Conservation (phyloP, 2,797 vertebrate genomes). For the Sebastes diaconus region DNA sequence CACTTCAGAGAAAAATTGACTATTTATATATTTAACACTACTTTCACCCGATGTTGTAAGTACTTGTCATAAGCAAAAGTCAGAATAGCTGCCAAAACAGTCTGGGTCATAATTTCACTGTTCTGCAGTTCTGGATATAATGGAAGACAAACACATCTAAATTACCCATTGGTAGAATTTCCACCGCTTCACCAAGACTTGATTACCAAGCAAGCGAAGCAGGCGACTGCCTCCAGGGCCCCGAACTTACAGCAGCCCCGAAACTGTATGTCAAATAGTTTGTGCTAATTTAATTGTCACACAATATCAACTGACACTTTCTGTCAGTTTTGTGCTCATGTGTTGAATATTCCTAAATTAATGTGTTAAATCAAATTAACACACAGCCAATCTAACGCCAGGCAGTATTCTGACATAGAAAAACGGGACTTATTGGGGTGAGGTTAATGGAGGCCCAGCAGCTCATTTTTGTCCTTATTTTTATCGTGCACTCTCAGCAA, state of each 20-base stretch:
- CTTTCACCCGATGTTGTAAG: slow-evolving; percentile 15
- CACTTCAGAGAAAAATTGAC: neutral
- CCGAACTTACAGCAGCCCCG: neutral
- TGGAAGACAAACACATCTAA: slow-evolving; percentile 7
- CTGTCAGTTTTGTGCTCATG: neutral
- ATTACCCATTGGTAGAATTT: slow-evolving; percentile 15
- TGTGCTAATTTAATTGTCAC: neutral
- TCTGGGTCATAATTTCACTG: slow-evolving; percentile 17
- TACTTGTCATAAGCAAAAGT: slow-evolving; percentile 12
- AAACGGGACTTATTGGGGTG: neutral
- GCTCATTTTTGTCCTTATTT: neutral
- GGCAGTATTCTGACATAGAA: neutral
- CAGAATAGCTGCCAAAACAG: slow-evolving; percentile 8
- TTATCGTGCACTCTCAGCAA: neutral
- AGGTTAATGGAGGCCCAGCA: neutral
- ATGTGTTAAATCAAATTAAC: neutral
- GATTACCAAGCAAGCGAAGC: neutral
- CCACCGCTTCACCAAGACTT: neutral
- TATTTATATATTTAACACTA: slow-evolving; percentile 11
- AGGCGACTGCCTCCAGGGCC: neutral
- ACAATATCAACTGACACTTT: neutral
- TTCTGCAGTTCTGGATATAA: slow-evolving; percentile 15
- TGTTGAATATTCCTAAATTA: neutral
- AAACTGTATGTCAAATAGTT: neutral
- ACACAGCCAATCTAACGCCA: neutral